These are phyloP conservation scores for Xenopus tropicalis DNA, from an alignment of 2,113 vertebrate species.

Conservation along the genomic window UCB_Xtro_10.0 CM004447.2:133851501-133852000, in stretches of 20 bases:
- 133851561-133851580: neutral
- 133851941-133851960: neutral
- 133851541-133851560: neutral
- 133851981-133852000: neutral
- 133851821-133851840: neutral
- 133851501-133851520: too few relatives aligned
- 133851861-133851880: neutral
- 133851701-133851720: neutral
- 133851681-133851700: slow-evolving; percentile 18
- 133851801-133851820: neutral
- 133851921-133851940: neutral
- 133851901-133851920: neutral
- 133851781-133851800: neutral
- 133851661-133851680: slow-evolving; percentile 1
- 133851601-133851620: neutral
- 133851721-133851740: neutral
- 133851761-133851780: neutral
- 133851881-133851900: neutral
- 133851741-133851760: neutral
- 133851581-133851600: neutral
- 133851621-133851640: neutral
- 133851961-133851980: neutral
- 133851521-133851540: neutral
- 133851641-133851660: slow-evolving; percentile 1
- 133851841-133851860: neutral